A percentile compares a stretch with the other conserved stretches of the same genome.
These are phyloP conservation scores for Myotis planiceps DNA, from an alignment of 2,797 vertebrate genomes.

Conservation along the genomic window DNA sequence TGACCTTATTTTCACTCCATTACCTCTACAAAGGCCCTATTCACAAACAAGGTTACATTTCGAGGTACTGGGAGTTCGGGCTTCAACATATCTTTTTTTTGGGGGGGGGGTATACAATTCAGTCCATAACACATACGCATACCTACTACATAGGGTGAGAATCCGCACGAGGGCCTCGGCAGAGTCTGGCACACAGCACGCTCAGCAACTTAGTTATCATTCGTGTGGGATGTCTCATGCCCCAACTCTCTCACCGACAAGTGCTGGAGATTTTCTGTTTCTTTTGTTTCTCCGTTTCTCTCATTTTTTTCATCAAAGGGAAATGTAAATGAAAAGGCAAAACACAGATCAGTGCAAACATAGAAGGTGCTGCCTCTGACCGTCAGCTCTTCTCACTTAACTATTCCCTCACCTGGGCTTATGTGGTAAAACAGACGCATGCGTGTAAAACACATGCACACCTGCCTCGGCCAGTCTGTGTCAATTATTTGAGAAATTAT, in stretches of 20 bases:
- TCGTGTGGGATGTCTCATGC: background rate
- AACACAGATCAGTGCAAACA: background rate
- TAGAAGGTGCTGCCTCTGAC: background rate
- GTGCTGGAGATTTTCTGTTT: background rate
- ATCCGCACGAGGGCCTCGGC: background rate
- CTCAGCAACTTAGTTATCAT: background rate
- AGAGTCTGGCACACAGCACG: background rate
- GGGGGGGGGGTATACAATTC: background rate
- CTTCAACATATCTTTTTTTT: background rate
- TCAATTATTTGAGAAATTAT: slow-evolving; percentile 61
- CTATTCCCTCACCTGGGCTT: background rate
- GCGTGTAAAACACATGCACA: slow-evolving; percentile 49
- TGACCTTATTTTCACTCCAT: background rate
- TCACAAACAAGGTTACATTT: background rate
- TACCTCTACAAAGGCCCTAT: background rate
- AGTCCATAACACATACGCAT: background rate
- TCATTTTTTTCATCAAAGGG: slow-evolving; percentile 2
- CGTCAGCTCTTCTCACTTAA: background rate
- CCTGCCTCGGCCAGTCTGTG: slow-evolving; percentile 55
- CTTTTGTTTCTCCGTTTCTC: background rate
- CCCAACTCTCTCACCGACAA: background rate
- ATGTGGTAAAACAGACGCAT: background rate
- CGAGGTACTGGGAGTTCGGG: background rate
- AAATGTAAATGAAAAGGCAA: background rate
- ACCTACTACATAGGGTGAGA: too few relatives aligned